Evolutionary conservation across 2,113 vertebrate genomes (phyloP).

Genomic region (Uropsilus gracilis): DNA sequence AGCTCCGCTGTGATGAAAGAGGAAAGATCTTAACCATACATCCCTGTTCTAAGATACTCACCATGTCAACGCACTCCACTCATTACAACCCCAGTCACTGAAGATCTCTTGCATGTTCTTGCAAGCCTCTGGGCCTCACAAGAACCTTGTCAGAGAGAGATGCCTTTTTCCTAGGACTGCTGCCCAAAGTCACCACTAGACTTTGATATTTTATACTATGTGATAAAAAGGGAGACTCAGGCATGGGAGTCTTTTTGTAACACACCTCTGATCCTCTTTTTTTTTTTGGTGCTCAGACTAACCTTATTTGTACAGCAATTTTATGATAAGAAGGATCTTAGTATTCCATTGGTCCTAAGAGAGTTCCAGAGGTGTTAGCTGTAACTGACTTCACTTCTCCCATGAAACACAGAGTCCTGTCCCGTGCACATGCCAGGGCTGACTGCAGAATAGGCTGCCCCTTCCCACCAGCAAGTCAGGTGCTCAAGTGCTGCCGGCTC

Average conservation of each 20-base stretch:
- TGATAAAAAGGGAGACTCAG: neutral
- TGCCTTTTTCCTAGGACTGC: neutral
- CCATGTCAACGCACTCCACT: neutral
- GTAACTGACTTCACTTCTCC: neutral
- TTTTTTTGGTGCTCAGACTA: neutral
- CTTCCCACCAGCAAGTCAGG: neutral
- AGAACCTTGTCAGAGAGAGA: neutral
- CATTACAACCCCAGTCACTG: neutral
- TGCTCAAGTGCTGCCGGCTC: neutral
- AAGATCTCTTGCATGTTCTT: neutral
- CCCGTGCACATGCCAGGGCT: neutral
- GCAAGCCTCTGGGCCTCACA: neutral
- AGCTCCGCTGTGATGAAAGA: constrained; percentile 92
- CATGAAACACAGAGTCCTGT: neutral
- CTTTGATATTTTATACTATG: neutral
- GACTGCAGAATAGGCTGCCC: accelerated
- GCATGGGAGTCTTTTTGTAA: neutral
- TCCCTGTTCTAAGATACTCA: neutral
- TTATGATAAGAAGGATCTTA: neutral
- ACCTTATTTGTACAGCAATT: neutral
- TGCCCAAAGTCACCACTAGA: neutral
- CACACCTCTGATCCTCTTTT: neutral
- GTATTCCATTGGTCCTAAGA: neutral
- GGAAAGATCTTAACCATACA: neutral
- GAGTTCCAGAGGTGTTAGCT: neutral